Percentiles rank a stretch among this genome's conserved stretches.
Conservation (phyloP, 64 coral and sea anemone genomes). For the Actinia equina region DNA sequence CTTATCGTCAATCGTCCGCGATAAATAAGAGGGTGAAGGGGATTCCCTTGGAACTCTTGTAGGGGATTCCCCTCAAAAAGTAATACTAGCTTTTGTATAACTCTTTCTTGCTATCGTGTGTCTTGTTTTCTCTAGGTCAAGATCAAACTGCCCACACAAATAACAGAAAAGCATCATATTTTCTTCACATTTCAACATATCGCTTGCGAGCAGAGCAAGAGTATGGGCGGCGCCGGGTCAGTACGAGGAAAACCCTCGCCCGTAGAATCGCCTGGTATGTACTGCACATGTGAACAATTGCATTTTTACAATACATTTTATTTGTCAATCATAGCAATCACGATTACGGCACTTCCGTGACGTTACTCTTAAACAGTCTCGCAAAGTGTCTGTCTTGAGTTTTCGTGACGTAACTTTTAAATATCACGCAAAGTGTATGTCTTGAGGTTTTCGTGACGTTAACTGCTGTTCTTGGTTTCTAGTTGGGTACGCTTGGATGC, state of each 20-base stretch:
- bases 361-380: no score
- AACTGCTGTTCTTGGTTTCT: neutral
- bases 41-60: no score
- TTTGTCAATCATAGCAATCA: no score
- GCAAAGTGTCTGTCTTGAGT: no score
- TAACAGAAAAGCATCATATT: constrained; percentile 93
- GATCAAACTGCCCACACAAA: constrained; percentile 78
- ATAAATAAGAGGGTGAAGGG: no score
- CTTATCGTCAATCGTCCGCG: no score
- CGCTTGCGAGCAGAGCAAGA: constrained; percentile 85
- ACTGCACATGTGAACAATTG: neutral
- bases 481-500: constrained; percentile 99
- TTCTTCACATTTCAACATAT: constrained; percentile 99
- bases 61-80: no score
- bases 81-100: neutral
- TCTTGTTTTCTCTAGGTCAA: constrained; percentile 70
- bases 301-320: neutral
- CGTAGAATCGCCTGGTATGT: constrained; percentile 69
- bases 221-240: constrained; percentile 56
- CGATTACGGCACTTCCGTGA: no score
- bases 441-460: neutral
- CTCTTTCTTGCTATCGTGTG: neutral
- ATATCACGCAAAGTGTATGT: no score
- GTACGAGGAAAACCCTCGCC: constrained; percentile 78
- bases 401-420: no score